phyloP scores from a whole-genome alignment of 2,797 vertebrate species.

The Argya squamiceps region DNA sequence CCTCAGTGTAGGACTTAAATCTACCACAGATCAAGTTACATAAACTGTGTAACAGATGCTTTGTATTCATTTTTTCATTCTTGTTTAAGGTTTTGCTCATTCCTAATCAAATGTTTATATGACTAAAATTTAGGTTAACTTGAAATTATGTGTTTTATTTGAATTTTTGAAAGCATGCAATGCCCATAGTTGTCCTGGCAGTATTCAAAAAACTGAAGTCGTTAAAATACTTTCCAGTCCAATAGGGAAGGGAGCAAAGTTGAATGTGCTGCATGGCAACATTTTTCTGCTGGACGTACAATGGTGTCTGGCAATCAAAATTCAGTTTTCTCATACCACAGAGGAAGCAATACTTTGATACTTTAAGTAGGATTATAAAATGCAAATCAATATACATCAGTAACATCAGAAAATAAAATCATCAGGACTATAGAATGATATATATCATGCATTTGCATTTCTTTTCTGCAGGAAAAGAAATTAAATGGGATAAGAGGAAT shows the following conservation, averaged over 20 bases:
- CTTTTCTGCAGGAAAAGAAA: neutral
- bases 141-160: slow-evolving; percentile 68
- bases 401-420: neutral
- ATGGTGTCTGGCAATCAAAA: neutral
- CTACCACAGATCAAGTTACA: slow-evolving; percentile 1
- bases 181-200: neutral
- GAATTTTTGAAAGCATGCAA: slow-evolving; percentile 37
- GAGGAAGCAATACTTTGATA: neutral
- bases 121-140: slow-evolving; percentile 49
- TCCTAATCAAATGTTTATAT: slow-evolving; percentile 68
- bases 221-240: slow-evolving; percentile 20
- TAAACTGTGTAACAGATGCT: slow-evolving; percentile 51
- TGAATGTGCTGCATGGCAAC: neutral
- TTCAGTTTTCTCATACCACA: neutral
- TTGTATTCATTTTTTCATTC: slow-evolving; percentile 43
- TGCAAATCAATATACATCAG: neutral
- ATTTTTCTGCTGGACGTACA: neutral
- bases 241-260: neutral
- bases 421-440: neutral
- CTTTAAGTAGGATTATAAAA: neutral
- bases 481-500: neutral
- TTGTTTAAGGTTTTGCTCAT: slow-evolving; percentile 60
- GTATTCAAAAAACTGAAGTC: neutral
- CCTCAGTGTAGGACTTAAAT: neutral
- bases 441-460: neutral